phyloP scores from a whole-genome alignment of 2,113 vertebrate genomes.

The Chloebia gouldiae region DNA sequence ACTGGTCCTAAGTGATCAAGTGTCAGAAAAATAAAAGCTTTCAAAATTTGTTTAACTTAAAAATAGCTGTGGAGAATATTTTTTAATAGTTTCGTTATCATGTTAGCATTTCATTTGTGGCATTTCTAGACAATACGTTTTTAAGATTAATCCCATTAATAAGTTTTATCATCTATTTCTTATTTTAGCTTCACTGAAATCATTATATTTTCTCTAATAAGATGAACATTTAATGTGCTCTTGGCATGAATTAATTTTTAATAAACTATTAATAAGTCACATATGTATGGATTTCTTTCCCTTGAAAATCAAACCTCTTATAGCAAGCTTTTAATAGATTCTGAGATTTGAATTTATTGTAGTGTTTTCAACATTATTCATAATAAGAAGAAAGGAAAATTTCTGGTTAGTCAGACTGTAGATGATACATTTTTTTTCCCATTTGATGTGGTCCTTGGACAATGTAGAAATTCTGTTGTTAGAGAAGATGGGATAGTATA shows the following conservation, averaged over 20 bases:
- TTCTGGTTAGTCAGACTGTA: not conserved
- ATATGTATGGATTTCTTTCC: not conserved
- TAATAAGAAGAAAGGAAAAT: not conserved
- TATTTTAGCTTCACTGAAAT: not conserved
- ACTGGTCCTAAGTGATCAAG: not conserved
- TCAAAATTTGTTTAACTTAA: not conserved
- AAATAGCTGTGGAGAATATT: not conserved
- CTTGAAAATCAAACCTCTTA: not conserved
- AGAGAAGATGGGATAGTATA: not conserved
- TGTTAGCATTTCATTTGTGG: not conserved
- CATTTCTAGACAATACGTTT: not conserved
- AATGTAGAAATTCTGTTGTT: not conserved
- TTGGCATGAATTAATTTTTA: slow-evolving; percentile 40
- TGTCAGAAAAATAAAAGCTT: not conserved
- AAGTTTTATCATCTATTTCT: not conserved
- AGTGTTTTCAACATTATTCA: not conserved
- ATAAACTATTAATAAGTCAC: not conserved
- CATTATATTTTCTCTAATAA: not conserved
- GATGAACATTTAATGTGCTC: slow-evolving; percentile 12
- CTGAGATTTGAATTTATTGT: not conserved
- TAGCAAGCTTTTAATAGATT: not conserved
- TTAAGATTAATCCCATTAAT: not conserved
- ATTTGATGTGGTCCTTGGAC: not conserved
- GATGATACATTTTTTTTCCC: not conserved
- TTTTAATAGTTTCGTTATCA: not conserved